Evolutionary conservation across 2,888 invertebrate genomes (phyloP), one percentile per base, ranked within the genome.

Genomic region (Theodoxus fluviatilis): DNA sequence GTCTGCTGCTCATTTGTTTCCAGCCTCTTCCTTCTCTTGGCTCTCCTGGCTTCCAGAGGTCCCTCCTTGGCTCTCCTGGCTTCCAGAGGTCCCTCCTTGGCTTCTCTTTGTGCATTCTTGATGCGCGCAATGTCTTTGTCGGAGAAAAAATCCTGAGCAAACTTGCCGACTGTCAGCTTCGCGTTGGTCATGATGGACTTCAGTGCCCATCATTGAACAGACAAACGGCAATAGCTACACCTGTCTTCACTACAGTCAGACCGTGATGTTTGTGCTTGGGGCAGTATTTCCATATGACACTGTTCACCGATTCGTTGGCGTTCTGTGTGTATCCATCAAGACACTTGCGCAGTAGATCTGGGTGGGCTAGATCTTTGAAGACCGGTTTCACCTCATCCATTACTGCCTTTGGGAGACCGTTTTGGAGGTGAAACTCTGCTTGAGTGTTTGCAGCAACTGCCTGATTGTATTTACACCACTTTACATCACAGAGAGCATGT

Each of bases 1-100:
- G 52, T 25, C n/a, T 6, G n/a, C n/a, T 52, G 22, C n/a, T n/a
- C 52, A 52, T 52, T 52, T 52, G 52, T 9, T 52, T 52, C 52
- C 52, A 52, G 22, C n/a, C 6, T 52, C 3, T 6, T 52, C n/a
- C 52, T 52, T 52, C 52, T 52, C 18, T 25, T 52, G 18, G n/a
- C 52, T 52, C 25, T n/a, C n/a, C 52, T 52, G 52, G 52, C 52
- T 18, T 52, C 52, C 25, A 22, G n/a, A 22, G 52, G n/a, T n/a
- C 6, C n/a, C n/a, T n/a, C n/a, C 18, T 25, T 52, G 18, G n/a
- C 52, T 52, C 25, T n/a, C n/a, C 52, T 52, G 52, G 52, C 52
- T 18, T 52, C 52, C 25, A 22, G n/a, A 22, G 52, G n/a, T n/a
- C 6, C 25, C 33, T 57, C 57, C 12, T 12, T 57, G 7, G 57